These are phyloP conservation scores for Diorhabda elongata DNA, from an alignment of 1,140 invertebrate genomes.

Conservation along the genomic window DNA sequence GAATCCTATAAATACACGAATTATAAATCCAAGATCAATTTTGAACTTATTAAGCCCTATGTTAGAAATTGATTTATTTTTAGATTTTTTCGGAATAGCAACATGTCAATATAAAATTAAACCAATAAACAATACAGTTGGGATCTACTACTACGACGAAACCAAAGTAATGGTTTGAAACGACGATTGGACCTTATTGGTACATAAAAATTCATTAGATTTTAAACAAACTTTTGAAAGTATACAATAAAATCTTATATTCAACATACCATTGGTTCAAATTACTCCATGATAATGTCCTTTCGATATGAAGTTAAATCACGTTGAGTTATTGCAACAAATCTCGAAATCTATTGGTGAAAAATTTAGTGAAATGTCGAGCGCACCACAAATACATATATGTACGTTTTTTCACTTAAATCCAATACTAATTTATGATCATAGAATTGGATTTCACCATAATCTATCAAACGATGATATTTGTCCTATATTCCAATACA, in stretches of 20 bases:
- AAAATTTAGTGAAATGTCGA: constrained; percentile 26
- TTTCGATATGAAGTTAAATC: neutral
- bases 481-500: neutral
- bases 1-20: constrained; percentile 6
- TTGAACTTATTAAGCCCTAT: neutral
- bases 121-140: constrained; percentile 5
- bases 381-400: constrained; percentile 1
- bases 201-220: neutral
- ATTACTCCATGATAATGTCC: neutral
- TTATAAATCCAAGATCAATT: constrained; percentile 3
- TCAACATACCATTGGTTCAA: neutral
- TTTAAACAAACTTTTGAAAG: neutral
- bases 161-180: neutral
- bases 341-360: neutral
- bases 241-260: neutral
- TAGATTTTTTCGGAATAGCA: neutral
- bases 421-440: neutral
- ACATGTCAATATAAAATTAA: neutral
- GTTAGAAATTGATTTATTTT: neutral
- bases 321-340: neutral
- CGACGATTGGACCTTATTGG: constrained; percentile 6
- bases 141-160: neutral
- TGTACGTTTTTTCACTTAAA: neutral
- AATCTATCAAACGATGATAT: neutral
- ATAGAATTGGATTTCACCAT: neutral